A percentile compares a stretch with the other conserved stretches of the same genome.
Evolutionary conservation across 2,888 invertebrate species (phyloP).

Genomic region (Aspidiotus rigidus): DNA sequence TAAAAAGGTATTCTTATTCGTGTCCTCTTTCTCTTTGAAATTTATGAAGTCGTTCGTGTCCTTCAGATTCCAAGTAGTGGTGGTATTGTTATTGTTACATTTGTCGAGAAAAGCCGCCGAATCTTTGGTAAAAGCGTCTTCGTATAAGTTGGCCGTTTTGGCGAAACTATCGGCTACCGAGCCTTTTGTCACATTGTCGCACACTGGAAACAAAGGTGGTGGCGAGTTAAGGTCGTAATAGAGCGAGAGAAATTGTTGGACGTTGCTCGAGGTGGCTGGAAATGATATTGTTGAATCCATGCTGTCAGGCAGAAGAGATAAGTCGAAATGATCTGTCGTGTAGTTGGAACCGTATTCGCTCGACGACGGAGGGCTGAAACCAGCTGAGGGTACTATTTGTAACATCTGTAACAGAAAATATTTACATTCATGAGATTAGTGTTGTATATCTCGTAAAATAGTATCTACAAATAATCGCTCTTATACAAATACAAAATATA

Average conservation of each 20-base stretch:
- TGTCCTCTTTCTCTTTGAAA: not conserved
- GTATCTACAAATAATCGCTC: too few species aligned
- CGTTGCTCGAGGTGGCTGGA: conserved; percentile 43
- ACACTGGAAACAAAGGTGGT: conserved; percentile 35
- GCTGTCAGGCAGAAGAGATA: conserved; percentile 30
- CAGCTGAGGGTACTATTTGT: conserved; percentile 32
- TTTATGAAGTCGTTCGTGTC: not conserved
- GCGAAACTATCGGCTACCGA: not conserved
- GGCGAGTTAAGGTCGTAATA: conserved; percentile 37
- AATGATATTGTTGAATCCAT: conserved; percentile 9
- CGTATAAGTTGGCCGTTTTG: not conserved
- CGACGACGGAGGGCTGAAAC: conserved; percentile 26
- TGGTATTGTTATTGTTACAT: not conserved
- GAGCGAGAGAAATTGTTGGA: conserved; percentile 50
- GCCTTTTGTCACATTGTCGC: conserved; percentile 30
- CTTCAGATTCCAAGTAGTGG: conserved; percentile 11
- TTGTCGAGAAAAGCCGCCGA: conserved; percentile 8
- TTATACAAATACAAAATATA: too few species aligned
- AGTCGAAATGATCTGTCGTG: conserved; percentile 34
- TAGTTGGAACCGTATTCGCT: conserved; percentile 28
- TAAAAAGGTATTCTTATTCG: conserved; percentile 27
- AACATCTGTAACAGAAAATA: conserved; percentile 23
- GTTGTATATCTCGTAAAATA: too few species aligned
- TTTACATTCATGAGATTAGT: too few species aligned
- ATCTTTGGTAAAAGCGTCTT: conserved; percentile 13